phyloP scores from a whole-genome alignment of 2,888 invertebrate genomes.

The Anthophora plumipes region DNA sequence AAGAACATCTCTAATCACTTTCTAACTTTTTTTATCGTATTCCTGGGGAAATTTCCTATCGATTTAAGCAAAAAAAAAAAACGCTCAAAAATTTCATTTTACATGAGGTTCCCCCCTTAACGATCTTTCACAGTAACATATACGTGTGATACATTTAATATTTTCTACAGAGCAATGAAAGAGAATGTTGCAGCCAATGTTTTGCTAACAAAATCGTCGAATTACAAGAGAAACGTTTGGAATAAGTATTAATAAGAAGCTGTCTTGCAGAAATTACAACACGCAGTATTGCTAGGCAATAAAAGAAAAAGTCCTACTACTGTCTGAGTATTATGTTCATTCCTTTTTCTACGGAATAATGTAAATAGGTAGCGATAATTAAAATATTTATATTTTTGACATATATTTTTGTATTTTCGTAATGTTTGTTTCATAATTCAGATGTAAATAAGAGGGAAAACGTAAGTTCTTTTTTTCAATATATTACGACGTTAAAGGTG shows the following conservation, averaged over 20 bases:
- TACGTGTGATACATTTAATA: conserved; percentile 29
- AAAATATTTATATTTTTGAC: conserved; percentile 30
- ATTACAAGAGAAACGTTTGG: conserved; percentile 32
- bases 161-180: conserved; percentile 69
- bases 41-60: no score
- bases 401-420: conserved; percentile 51
- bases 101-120: no score
- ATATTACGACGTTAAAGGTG: conserved; percentile 31
- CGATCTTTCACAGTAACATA: not conserved
- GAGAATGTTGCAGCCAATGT: conserved; percentile 68
- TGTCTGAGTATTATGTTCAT: conserved; percentile 43
- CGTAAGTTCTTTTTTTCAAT: conserved; percentile 32
- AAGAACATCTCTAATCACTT: no score
- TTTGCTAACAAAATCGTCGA: conserved; percentile 26
- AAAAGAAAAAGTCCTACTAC: not conserved
- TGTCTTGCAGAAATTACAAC: conserved; percentile 28
- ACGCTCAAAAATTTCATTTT: no score
- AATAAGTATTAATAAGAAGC: conserved; percentile 25
- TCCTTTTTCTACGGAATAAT: conserved; percentile 21
- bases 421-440: no score
- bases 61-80: no score
- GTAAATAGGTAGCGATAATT: conserved; percentile 44
- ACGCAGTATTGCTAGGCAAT: conserved; percentile 13
- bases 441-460: conserved; percentile 20
- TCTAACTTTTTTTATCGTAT: no score